These are phyloP conservation scores for Calosoma granatense DNA, from an alignment of 1,140 invertebrate species.

Conservation along the genomic window DNA sequence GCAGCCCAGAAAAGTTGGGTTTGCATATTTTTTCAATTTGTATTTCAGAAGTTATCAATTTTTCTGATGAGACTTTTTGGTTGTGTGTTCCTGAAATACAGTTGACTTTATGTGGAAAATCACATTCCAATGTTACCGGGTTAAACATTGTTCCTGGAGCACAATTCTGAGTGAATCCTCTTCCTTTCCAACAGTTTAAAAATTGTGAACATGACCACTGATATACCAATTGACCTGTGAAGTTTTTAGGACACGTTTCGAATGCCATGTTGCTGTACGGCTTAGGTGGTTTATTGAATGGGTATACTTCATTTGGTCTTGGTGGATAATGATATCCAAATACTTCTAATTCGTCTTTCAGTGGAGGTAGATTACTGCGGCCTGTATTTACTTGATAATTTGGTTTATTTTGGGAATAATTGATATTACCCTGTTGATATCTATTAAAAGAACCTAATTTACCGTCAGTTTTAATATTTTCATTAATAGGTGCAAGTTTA, in stretches of 20 bases:
- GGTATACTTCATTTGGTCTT: neutral
- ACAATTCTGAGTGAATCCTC: slow-evolving; percentile 48
- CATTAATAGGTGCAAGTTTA: neutral
- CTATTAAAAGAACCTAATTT: neutral
- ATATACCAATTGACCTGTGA: slow-evolving; percentile 48
- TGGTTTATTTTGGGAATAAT: neutral
- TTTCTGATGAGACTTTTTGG: slow-evolving; percentile 9
- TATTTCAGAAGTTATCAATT: neutral
- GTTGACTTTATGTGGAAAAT: slow-evolving; percentile 50
- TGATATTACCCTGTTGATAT: neutral
- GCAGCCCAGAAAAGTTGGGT: neutral
- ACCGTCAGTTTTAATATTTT: neutral
- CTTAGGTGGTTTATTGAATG: neutral
- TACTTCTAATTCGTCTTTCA: neutral
- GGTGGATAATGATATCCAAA: neutral
- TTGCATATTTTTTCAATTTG: neutral
- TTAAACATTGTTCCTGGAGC: slow-evolving; percentile 58
- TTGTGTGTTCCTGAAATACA: slow-evolving; percentile 36
- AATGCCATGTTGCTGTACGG: neutral
- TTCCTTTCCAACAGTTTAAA: slow-evolving; percentile 55
- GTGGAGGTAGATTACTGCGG: neutral
- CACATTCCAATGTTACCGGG: slow-evolving; percentile 47
- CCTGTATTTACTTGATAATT: neutral
- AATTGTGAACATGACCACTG: slow-evolving; percentile 54
- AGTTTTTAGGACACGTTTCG: slow-evolving; percentile 40